Base-by-base conservation (phyloP, 2,888 invertebrate genomes). In the Ophion ventricosus region DNA sequence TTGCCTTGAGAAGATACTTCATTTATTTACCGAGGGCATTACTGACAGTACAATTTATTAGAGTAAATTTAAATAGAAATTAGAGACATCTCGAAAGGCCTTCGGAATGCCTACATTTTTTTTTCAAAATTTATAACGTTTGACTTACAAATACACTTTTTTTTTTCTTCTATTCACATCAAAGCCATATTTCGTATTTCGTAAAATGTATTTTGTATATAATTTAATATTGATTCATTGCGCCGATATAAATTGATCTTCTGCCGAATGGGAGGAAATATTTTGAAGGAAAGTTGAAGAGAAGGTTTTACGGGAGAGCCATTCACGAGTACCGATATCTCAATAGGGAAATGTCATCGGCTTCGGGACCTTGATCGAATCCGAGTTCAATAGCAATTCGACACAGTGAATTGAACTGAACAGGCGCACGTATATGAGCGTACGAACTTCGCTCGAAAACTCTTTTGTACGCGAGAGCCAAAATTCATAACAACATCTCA, bases 381-480 rank as follows among this genome's bases (percentile, higher is more conserved):
- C 78, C 75, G 81, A 81, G 84, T 82, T 84, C 78, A 84, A 84
- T 84, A 82, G 70, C 82, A 81, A 81, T 84, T 79, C 75, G 59
- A 75, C 40, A 17, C 17, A 49, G 59, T 54, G 75, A 66, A 56
- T 61, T 40, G 25, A 72, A 23, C 61, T 17, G 56, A 49, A 64
- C 72, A 43, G 40, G 25, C 23, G 23, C 14, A 2, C 74, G 61
- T 49, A 49, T 14, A 5, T 59, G 17, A 40, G 3, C 23, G 23
- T 23, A 66, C 56, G 66, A 43, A 17, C 49, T 20, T 29, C 25
- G 40, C 11, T 59, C 14, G 11, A 40, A 64, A n/a, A 49, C 17
- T 3, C 43, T 40, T 77, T 67, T 40, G 11, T 56, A 10, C 40
- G 29, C 66, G 25, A n/a, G 3, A 70, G 10, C 23, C n/a, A n/a